Percentiles rank a stretch among this genome's conserved stretches.
phyloP scores from a whole-genome alignment of 2,113 vertebrate species.

The Centropus unirufus region DNA sequence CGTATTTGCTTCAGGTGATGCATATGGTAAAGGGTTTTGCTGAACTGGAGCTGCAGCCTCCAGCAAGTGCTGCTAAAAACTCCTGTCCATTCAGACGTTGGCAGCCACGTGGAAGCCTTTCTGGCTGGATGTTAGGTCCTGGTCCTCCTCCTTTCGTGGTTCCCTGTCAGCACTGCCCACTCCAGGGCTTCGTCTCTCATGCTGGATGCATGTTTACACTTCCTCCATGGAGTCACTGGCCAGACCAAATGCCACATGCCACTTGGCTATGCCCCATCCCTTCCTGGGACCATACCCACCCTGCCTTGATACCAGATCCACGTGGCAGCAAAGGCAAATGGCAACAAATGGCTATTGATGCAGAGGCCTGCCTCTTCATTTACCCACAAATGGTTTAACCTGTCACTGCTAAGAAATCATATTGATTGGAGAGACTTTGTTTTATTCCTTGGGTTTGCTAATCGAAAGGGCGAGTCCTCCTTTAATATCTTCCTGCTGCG shows the following conservation, averaged over 20 bases:
- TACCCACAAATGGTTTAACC: slow-evolving; percentile 28
- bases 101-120: background rate
- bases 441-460: slow-evolving; percentile 25
- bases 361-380: background rate
- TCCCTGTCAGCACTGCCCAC: background rate
- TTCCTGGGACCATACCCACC: background rate
- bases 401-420: background rate
- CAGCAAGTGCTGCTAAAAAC: background rate
- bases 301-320: background rate
- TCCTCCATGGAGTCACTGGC: background rate
- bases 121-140: background rate
- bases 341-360: background rate
- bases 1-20: background rate
- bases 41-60: background rate
- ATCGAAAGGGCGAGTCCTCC: background rate
- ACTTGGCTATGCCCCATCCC: background rate
- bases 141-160: background rate
- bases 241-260: background rate
- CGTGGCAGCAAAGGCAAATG: background rate
- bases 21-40: background rate
- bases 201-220: background rate
- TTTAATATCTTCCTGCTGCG: background rate
- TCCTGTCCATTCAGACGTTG: fast-evolving
- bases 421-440: background rate
- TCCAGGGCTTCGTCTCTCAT: background rate